Conservation (phyloP, 2,888 invertebrate genomes). For the Tetranychus piercei region DNA sequence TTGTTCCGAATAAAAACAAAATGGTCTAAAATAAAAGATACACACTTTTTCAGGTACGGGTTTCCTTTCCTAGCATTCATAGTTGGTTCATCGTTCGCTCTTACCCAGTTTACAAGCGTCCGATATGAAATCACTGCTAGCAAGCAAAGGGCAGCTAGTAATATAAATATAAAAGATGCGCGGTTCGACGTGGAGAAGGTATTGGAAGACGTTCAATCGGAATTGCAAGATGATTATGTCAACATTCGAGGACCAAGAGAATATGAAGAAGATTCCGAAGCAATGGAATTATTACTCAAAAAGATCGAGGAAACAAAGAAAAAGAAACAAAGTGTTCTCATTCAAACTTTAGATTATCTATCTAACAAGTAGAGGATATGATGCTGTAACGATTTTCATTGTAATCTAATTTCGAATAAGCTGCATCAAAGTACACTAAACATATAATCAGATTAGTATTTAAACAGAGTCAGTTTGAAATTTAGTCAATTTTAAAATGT, state of each 20-base stretch:
- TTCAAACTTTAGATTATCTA: background rate
- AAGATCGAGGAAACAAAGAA: constrained; percentile 1
- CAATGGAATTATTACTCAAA: background rate
- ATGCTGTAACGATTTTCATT: no score
- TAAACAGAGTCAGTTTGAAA: no score
- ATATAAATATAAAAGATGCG: background rate
- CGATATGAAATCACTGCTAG: background rate
- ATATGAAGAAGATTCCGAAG: background rate
- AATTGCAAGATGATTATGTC: background rate
- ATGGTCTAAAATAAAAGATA: background rate
- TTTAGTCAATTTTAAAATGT: no score
- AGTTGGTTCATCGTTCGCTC: background rate
- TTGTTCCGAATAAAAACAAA: background rate
- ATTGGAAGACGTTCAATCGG: background rate
- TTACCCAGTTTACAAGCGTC: background rate
- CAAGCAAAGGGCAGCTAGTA: background rate
- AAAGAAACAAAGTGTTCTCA: background rate
- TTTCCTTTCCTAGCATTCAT: background rate
- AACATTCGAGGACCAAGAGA: background rate
- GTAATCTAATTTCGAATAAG: no score
- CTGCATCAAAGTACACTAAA: no score
- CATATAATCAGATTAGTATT: no score
- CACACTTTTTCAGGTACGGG: background rate
- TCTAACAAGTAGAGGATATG: background rate
- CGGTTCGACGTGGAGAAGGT: background rate